phyloP scores from a whole-genome alignment of 1,140 invertebrate genomes.

The Aporrectodea caliginosa region DNA sequence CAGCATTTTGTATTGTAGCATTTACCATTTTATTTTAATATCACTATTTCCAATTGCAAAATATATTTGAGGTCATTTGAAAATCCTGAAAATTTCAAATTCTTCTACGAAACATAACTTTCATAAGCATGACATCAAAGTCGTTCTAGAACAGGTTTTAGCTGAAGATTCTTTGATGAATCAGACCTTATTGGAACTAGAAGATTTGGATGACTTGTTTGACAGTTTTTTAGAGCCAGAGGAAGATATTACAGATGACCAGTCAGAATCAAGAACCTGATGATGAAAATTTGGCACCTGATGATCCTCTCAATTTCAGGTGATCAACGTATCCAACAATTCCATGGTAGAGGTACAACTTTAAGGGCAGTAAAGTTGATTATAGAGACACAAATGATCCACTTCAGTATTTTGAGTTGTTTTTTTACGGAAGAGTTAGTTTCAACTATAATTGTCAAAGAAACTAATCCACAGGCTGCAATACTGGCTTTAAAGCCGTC shows the following conservation, averaged over 20 bases:
- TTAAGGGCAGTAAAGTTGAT: slow-evolving; percentile 2
- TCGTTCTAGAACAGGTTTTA: not conserved
- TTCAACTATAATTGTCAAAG: not conserved
- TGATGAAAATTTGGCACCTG: too few species aligned
- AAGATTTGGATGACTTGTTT: slow-evolving; percentile 3
- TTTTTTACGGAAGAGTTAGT: not conserved
- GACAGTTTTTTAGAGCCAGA: not conserved
- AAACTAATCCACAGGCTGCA: not conserved
- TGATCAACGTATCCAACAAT: not conserved
- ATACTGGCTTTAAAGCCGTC: not conserved
- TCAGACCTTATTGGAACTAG: not conserved
- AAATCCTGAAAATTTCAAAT: too few species aligned
- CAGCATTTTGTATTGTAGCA: too few species aligned
- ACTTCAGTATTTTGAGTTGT: slow-evolving; percentile 2
- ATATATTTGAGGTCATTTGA: too few species aligned
- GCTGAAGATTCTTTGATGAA: not conserved
- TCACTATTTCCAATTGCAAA: too few species aligned
- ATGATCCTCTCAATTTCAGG: not conserved
- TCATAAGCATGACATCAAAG: not conserved
- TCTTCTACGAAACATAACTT: not conserved
- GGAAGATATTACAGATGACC: not conserved
- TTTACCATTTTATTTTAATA: too few species aligned
- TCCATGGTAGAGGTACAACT: not conserved
- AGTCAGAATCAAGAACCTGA: not conserved
- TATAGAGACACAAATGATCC: not conserved